A percentile compares a stretch with the other conserved stretches of the same genome.
phyloP scores from a whole-genome alignment of 2,113 vertebrate genomes.

The Psittacara wagleri region DNA sequence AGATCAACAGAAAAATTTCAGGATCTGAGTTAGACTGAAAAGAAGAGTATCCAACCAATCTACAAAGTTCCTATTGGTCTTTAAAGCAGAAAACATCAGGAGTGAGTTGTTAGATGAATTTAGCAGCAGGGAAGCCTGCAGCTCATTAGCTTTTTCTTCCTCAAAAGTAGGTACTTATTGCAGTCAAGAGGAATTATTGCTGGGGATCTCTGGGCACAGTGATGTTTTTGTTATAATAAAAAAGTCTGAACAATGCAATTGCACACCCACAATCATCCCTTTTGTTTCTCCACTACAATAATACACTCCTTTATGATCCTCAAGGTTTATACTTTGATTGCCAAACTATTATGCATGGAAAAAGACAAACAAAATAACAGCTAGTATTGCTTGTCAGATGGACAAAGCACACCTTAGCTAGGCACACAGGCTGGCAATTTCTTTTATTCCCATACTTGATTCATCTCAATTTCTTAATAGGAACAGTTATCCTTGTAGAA shows the following conservation, averaged over 20 bases:
- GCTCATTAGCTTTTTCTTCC: constrained; percentile 78
- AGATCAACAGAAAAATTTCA: constrained; percentile 50
- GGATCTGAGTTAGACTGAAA: constrained; percentile 34
- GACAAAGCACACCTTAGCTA: not conserved
- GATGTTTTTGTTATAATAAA: constrained; percentile 63
- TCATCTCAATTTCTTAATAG: not conserved
- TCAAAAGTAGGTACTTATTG: constrained; percentile 77
- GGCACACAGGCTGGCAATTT: not conserved
- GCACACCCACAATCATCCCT: not conserved
- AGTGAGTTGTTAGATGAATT: constrained; percentile 77
- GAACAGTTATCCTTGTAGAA: not conserved
- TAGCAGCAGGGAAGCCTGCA: constrained; percentile 79
- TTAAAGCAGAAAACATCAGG: constrained; percentile 73
- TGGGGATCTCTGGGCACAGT: constrained; percentile 56
- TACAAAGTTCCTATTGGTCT: constrained; percentile 68
- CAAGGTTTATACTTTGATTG: not conserved
- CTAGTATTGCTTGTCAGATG: not conserved
- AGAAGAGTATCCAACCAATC: constrained; percentile 64
- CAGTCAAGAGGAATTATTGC: constrained; percentile 79
- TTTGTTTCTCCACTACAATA: constrained; percentile 52
- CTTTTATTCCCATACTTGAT: not conserved
- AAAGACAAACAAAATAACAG: not conserved
- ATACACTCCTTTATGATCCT: constrained; percentile 2
- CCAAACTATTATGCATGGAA: not conserved
- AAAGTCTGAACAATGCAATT: constrained; percentile 57